Conservation (phyloP, 2,888 invertebrate genomes). For the Cancer borealis region DNA sequence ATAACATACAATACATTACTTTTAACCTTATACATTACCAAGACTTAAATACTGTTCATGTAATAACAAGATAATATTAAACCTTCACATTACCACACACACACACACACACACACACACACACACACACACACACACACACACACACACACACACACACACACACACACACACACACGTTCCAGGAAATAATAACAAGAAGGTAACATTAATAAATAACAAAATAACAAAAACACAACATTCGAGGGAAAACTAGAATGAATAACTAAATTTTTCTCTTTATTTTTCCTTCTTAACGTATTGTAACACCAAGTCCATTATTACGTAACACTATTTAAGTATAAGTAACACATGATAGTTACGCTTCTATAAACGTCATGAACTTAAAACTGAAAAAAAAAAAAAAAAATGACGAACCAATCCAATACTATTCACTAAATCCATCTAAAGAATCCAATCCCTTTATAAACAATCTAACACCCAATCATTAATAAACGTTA, state of each 20-base stretch:
- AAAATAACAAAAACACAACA: background rate
- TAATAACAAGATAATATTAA: too few species aligned
- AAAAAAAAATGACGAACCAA: background rate
- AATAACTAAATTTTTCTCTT: background rate
- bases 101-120: too few species aligned
- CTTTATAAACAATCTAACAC: background rate
- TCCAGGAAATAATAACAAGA: background rate
- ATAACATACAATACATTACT: too few species aligned
- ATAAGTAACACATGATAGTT: too few species aligned
- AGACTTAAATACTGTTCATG: too few species aligned
- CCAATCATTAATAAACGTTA: too few species aligned
- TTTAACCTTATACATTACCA: too few species aligned
- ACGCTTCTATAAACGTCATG: too few species aligned
- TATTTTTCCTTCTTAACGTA: background rate
- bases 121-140: constrained; percentile 14
- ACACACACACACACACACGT: background rate
- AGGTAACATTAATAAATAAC: background rate
- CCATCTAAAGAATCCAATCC: background rate
- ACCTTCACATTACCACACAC: background rate
- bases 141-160: constrained; percentile 59
- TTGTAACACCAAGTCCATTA: too few species aligned
- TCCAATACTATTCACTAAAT: background rate
- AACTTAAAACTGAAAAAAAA: too few species aligned
- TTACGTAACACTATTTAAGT: too few species aligned
- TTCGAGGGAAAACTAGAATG: background rate